Evolutionary conservation across 2,797 vertebrate genomes (phyloP).

Genomic region (Lateolabrax maculatus): DNA sequence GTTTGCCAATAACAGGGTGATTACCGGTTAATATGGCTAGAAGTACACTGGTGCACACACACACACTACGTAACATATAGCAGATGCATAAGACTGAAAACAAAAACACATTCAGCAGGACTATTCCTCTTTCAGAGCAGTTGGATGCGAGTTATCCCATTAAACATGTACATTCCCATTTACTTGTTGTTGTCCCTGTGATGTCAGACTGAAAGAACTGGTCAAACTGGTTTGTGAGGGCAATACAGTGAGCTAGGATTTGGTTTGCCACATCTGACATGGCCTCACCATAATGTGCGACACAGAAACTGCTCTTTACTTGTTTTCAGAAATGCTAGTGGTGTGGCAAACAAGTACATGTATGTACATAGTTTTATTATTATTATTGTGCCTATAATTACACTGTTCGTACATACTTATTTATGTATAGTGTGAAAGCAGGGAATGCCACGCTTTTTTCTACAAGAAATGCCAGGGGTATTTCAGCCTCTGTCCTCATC

Average conservation of each 20-base stretch:
- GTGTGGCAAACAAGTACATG: too few relatives aligned
- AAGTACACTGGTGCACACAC: conserved; percentile 5
- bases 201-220: conserved; percentile 21
- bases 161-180: conserved; percentile 14
- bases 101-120: conserved; percentile 26
- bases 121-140: not conserved
- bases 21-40: conserved; percentile 1
- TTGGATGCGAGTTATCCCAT: conserved; percentile 29
- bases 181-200: conserved; percentile 1
- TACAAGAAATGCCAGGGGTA: conserved; percentile 46
- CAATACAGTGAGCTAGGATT: conserved; percentile 7
- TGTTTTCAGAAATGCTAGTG: not conserved
- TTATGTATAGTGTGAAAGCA: conserved; percentile 32
- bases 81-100: conserved; percentile 4
- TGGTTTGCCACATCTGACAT: not conserved
- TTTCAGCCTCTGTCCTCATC: conserved; percentile 67
- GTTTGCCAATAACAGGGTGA: conserved; percentile 29
- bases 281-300: not conserved
- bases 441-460: conserved; percentile 54
- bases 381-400: not conserved
- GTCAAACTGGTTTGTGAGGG: conserved; percentile 54
- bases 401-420: conserved; percentile 9
- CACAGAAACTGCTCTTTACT: conserved; percentile 9
- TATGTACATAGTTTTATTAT: not conserved
- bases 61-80: not conserved